Evolutionary conservation across 2,797 vertebrate genomes (phyloP).

Genomic region (Aulostomus chinensis): DNA sequence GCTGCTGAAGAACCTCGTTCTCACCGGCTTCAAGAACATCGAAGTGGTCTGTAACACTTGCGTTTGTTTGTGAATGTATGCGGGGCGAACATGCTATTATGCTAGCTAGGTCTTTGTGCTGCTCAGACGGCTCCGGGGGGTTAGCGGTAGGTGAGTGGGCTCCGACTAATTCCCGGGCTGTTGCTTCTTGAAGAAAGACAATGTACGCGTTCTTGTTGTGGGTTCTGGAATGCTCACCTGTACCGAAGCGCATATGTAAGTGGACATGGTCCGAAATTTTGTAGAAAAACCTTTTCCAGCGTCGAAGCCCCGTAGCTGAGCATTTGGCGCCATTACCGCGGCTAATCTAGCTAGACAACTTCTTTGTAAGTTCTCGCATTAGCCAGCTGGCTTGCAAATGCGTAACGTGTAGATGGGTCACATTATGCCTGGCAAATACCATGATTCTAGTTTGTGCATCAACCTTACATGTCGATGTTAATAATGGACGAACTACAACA

Average conservation of each 20-base stretch:
- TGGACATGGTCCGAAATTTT: background rate
- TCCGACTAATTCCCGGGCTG: constrained; percentile 15
- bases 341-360: constrained; percentile 29
- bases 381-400: no score
- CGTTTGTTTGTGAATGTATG: constrained; percentile 42
- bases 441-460: no score
- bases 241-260: accelerated
- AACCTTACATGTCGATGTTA: no score
- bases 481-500: no score
- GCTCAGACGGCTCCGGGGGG: background rate
- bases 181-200: background rate
- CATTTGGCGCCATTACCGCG: constrained; percentile 65
- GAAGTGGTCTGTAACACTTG: constrained; percentile 86
- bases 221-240: accelerated
- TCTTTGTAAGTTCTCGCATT: background rate
- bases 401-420: no score
- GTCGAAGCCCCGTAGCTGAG: background rate
- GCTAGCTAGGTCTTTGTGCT: constrained; percentile 63
- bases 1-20: constrained; percentile 94
- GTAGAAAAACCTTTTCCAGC: background rate
- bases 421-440: no score
- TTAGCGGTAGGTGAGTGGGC: background rate
- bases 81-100: constrained; percentile 26
- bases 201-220: accelerated
- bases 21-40: constrained; percentile 93